Base-by-base conservation (phyloP, 2,797 vertebrate genomes). In the Hydrophis major region DNA sequence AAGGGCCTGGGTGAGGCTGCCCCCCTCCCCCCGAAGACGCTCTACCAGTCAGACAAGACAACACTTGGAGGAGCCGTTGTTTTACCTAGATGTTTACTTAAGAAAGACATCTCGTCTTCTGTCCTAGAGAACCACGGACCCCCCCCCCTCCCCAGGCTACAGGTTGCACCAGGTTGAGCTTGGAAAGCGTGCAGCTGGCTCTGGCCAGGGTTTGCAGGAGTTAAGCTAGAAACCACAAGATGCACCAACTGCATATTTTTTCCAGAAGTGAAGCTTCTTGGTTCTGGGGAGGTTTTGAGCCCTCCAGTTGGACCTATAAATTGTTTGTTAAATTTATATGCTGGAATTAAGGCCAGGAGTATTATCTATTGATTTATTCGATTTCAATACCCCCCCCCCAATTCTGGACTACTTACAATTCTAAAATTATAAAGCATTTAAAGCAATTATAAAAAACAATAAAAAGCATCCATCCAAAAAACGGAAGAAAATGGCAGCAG, bases 1-100 rank as follows among this genome's bases (percentile, higher is more conserved):
- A 69, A 42, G 69, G 18, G 69, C 18, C 66, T 18, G n/a, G 66
- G 2, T 5, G 2, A 37, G 69, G 32, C 6, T 74, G 6, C 16
- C 16, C 0, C 6, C 6, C 1, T 14, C 2, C 6, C 6, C 0
- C 2, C 13, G 69, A 37, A 74, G 69, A 20, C 2, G 6, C n/a
- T 16, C n/a, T 16, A 42, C 18, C 32, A 10, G 32, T 16, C n/a
- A 20, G 69, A 18, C 32, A 20, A 42, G 3, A 6, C 69, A 42
- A 37, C 6, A 0, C 6, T 74, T 18, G 6, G 69, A 69, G 63
- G 12, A 61, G 7, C 25, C 63, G 1, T 32, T 16, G 63, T n/a
- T 32, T 69, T 32, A n/a, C n/a, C 4, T n/a, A 2, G 2, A 16
- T 69, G 63, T 12, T 16, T 69, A 2, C 5, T 14, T 32, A 14